Evolutionary conservation across 2,797 vertebrate species (phyloP).

Genomic region (Meriones psammophilus): DNA sequence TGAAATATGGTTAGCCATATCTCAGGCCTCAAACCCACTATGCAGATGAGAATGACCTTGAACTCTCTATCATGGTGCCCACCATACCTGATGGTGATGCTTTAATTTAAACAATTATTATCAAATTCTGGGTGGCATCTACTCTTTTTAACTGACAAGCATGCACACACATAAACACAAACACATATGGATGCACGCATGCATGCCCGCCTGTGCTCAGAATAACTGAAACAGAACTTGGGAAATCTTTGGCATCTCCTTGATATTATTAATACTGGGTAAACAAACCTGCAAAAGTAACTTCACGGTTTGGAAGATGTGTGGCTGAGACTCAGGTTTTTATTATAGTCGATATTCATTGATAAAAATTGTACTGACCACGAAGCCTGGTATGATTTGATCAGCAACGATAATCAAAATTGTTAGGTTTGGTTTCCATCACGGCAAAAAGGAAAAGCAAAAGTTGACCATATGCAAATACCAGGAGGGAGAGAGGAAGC

Average conservation of each 20-base stretch:
- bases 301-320: not conserved
- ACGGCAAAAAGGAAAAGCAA: not conserved
- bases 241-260: not conserved
- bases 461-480: not conserved
- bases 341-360: not conserved
- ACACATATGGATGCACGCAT: not conserved
- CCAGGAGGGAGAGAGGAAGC: not conserved
- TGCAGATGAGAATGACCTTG: not conserved
- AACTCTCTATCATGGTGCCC: not conserved
- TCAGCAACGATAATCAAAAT: not conserved
- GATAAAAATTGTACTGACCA: not conserved
- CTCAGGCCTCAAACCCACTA: not conserved
- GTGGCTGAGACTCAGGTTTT: not conserved
- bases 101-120: not conserved
- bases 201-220: too few species aligned
- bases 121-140: not conserved
- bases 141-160: not conserved
- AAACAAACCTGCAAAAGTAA: constrained; percentile 18
- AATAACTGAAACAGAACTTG: not conserved
- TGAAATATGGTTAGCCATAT: too few species aligned
- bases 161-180: not conserved
- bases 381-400: not conserved
- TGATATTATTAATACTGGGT: not conserved
- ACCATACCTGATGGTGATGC: not conserved
- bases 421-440: not conserved